Evolutionary conservation across 2,113 vertebrate genomes (phyloP).

Genomic region (Ciconia stormi): DNA sequence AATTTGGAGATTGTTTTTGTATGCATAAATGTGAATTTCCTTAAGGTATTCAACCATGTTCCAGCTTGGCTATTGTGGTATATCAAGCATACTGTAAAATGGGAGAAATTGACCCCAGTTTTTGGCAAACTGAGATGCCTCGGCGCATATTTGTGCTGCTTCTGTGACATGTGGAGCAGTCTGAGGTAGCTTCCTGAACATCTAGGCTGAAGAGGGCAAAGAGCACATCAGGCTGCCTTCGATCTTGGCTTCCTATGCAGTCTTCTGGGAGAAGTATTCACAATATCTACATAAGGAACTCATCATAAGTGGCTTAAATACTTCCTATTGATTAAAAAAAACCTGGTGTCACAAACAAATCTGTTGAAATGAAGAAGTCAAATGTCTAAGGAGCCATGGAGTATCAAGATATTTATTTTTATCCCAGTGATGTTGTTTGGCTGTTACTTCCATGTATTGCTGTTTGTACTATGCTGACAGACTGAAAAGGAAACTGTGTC

Average conservation of each 20-base stretch:
- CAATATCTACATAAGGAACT: background rate
- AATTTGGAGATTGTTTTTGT: background rate
- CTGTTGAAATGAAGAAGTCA: background rate
- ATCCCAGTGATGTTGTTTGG: background rate
- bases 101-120: accelerated
- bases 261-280: background rate
- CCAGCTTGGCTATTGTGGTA: background rate
- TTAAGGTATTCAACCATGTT: background rate
- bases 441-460: background rate
- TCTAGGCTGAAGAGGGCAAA: background rate
- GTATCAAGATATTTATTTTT: background rate
- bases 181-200: background rate
- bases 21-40: background rate
- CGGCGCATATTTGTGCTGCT: background rate
- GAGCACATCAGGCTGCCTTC: background rate
- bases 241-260: background rate
- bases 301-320: background rate
- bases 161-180: background rate
- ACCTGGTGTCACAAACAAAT: background rate
- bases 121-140: background rate
- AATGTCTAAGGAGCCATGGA: background rate
- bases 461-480: background rate
- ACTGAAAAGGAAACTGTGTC: background rate
- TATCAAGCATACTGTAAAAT: background rate
- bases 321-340: background rate